Evolutionary conservation across 2,888 invertebrate genomes (phyloP).

Genomic region (Orthosia gracilis): DNA sequence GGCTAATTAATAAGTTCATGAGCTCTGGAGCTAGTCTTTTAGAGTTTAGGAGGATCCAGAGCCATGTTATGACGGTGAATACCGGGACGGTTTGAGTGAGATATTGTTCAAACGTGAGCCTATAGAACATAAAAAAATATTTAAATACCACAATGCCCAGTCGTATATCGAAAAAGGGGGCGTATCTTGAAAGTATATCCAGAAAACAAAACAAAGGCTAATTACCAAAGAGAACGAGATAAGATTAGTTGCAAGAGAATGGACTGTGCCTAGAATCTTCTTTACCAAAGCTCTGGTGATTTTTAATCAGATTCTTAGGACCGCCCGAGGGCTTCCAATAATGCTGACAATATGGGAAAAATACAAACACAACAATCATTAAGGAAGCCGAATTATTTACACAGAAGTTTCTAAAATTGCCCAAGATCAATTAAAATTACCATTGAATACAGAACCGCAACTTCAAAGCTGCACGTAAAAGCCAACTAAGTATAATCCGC

Average conservation of each 20-base stretch:
- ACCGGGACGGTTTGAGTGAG: too few relatives aligned
- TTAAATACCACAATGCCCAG: neutral
- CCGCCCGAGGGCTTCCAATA: neutral
- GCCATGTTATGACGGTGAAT: too few relatives aligned
- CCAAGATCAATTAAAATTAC: conserved; percentile 25
- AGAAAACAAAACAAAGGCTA: neutral
- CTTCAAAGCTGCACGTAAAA: conserved; percentile 24
- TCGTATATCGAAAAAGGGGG: neutral
- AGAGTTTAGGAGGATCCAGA: neutral
- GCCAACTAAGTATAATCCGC: conserved; percentile 16
- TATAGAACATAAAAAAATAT: too few relatives aligned
- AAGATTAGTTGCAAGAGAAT: neutral
- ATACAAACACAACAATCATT: neutral
- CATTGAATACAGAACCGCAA: conserved; percentile 22
- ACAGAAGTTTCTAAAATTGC: neutral
- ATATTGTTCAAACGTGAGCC: too few relatives aligned
- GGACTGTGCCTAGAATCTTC: neutral
- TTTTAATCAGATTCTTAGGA: neutral
- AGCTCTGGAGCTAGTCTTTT: too few relatives aligned
- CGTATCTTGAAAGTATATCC: neutral
- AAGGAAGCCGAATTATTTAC: neutral
- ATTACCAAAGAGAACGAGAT: too few relatives aligned
- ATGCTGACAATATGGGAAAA: neutral
- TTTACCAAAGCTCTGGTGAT: neutral
- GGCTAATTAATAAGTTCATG: neutral